These are phyloP conservation scores for Nipponia nippon DNA, from an alignment of 2,113 vertebrate species.

Conservation along the genomic window DNA sequence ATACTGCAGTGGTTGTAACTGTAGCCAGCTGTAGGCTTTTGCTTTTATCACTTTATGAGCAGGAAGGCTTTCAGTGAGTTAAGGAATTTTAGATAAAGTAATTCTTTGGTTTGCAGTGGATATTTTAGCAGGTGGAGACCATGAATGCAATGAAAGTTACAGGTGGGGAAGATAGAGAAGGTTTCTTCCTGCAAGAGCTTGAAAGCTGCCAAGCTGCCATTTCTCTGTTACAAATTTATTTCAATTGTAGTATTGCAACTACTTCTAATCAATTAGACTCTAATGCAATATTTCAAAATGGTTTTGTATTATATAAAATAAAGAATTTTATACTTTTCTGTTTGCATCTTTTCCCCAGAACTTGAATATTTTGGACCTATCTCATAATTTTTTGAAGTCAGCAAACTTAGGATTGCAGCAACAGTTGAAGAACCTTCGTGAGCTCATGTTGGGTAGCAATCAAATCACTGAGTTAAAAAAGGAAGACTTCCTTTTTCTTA, in stretches of 20 bases:
- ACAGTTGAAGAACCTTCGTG: constrained; percentile 79
- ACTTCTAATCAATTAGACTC: neutral
- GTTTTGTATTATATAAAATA: neutral
- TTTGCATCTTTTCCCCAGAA: constrained; percentile 68
- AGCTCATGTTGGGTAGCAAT: constrained; percentile 78
- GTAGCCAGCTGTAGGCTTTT: neutral
- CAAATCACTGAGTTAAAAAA: constrained; percentile 73
- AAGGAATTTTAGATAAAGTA: neutral
- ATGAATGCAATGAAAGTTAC: neutral
- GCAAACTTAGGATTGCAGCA: constrained; percentile 76
- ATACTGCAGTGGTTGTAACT: neutral
- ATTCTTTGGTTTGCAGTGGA: neutral
- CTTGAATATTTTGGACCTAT: constrained; percentile 83
- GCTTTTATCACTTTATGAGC: neutral
- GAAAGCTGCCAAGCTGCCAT: neutral
- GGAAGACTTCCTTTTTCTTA: constrained; percentile 84
- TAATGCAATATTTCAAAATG: neutral
- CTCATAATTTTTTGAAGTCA: constrained; percentile 81
- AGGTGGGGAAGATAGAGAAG: neutral
- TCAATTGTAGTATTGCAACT: neutral
- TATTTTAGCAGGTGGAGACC: neutral
- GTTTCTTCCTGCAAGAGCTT: neutral
- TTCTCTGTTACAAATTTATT: neutral
- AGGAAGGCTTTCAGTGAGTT: neutral
- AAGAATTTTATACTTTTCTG: neutral